Evolutionary conservation across 1,140 invertebrate genomes (phyloP).

Genomic region (Rhyacophila brunnea): DNA sequence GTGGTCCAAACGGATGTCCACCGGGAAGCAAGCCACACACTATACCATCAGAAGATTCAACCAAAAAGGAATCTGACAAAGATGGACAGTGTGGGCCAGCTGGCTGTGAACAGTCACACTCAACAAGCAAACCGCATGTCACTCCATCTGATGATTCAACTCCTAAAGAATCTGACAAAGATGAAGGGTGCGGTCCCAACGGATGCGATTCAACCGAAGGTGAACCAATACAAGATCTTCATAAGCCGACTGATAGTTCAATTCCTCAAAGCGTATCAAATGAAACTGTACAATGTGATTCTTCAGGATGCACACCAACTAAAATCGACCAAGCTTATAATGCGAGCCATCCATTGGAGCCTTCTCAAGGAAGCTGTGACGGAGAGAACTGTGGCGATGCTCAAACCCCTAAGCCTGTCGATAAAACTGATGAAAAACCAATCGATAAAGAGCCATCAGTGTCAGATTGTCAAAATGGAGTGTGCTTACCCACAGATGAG

Average conservation of each 20-base stretch:
- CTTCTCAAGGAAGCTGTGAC: no score
- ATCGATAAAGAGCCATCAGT: conserved; percentile 6
- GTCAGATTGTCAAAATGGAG: conserved; percentile 3
- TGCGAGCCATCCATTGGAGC: no score
- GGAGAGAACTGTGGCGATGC: no score
- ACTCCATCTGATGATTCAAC: conserved; percentile 1
- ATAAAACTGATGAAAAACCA: conserved; percentile 14
- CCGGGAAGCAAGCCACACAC: conserved; percentile 3
- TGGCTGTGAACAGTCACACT: background rate
- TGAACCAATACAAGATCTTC: background rate
- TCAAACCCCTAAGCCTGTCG: background rate
- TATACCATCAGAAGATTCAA: conserved; percentile 10
- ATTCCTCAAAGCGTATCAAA: no score
- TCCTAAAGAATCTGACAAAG: conserved; percentile 3
- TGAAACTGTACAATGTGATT: no score
- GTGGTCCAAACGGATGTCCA: conserved; percentile 19
- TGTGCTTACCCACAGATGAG: conserved; percentile 3
- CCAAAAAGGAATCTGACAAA: background rate
- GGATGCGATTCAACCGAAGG: conserved; percentile 7
- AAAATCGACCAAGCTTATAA: no score
- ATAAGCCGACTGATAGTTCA: no score
- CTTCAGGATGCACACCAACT: no score
- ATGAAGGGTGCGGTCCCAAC: background rate
- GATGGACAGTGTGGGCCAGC: background rate
- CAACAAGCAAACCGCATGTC: background rate